A percentile compares a stretch with the other conserved stretches of the same genome.
phyloP scores from a whole-genome alignment of 1,140 invertebrate genomes.

The Apis laboriosa region DNA sequence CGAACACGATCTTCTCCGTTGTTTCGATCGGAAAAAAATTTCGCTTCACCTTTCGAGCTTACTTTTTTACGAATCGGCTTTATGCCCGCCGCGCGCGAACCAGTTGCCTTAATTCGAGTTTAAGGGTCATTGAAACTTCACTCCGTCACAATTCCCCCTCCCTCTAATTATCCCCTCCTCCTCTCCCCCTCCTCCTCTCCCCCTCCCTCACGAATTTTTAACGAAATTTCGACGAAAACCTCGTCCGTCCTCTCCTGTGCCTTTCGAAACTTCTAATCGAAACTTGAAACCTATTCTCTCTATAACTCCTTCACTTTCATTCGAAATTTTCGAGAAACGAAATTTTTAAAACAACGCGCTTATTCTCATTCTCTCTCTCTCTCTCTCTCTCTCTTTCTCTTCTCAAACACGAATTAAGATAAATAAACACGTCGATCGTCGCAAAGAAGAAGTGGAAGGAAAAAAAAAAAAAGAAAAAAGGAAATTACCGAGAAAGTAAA shows the following conservation, averaged over 20 bases:
- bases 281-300: background rate
- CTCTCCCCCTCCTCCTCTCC: background rate
- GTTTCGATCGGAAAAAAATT: background rate
- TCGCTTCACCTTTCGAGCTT: conserved; percentile 29
- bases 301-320: too few species aligned
- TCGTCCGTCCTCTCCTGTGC: conserved; percentile 57
- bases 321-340: too few species aligned
- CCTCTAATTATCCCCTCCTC: background rate
- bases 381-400: background rate
- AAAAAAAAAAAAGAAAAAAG: background rate
- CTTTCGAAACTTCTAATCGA: conserved; percentile 26
- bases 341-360: too few species aligned
- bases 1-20: background rate
- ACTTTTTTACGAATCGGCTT: conserved; percentile 18
- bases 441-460: background rate
- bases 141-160: too few species aligned
- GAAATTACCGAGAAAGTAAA: background rate
- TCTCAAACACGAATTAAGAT: background rate
- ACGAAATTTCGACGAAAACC: conserved; percentile 37
- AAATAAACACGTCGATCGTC: background rate
- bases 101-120: conserved; percentile 58
- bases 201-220: background rate
- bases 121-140: conserved; percentile 32
- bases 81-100: conserved; percentile 29
- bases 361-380: background rate